Evolutionary conservation across 2,888 invertebrate genomes (phyloP).

Genomic region (Drosophila flavopinicola): DNA sequence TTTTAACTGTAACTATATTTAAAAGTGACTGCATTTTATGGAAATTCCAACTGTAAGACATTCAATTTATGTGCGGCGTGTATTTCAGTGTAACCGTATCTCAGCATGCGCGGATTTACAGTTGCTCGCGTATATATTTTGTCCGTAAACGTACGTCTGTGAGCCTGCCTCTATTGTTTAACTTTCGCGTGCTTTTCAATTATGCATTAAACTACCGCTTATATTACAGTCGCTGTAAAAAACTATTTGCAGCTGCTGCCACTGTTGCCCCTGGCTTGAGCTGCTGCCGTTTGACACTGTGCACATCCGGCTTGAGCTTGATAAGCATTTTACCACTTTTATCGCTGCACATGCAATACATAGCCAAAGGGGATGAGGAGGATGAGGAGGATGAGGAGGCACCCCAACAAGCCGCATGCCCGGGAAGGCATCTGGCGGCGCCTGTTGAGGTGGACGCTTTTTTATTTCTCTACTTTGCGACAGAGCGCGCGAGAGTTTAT

Average conservation of each 20-base stretch:
- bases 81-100: slow-evolving; percentile 5
- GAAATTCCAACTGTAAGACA: background rate
- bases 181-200: slow-evolving; percentile 78
- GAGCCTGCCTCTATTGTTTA: slow-evolving; percentile 53
- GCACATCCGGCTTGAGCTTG: slow-evolving; percentile 75
- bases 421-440: background rate
- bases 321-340: slow-evolving; percentile 78
- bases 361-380: slow-evolving; percentile 9
- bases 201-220: slow-evolving; percentile 76
- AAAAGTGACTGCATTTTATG: background rate
- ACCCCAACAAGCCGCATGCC: background rate
- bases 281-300: slow-evolving; percentile 71
- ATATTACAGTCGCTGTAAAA: slow-evolving; percentile 56
- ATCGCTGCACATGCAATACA: slow-evolving; percentile 60
- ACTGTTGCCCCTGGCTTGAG: background rate
- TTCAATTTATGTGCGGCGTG: background rate
- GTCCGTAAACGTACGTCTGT: slow-evolving; percentile 3
- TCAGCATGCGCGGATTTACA: background rate
- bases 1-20: background rate
- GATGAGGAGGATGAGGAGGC: no score
- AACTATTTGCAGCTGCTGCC: slow-evolving; percentile 54
- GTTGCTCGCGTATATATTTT: slow-evolving; percentile 2
- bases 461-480: slow-evolving; percentile 64
- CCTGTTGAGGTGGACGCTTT: slow-evolving; percentile 46
- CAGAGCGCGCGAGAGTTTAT: slow-evolving; percentile 60